Evolutionary conservation across 2,888 invertebrate species (phyloP), one percentile per base, ranked within the genome.

Genomic region (Volucella zonaria): DNA sequence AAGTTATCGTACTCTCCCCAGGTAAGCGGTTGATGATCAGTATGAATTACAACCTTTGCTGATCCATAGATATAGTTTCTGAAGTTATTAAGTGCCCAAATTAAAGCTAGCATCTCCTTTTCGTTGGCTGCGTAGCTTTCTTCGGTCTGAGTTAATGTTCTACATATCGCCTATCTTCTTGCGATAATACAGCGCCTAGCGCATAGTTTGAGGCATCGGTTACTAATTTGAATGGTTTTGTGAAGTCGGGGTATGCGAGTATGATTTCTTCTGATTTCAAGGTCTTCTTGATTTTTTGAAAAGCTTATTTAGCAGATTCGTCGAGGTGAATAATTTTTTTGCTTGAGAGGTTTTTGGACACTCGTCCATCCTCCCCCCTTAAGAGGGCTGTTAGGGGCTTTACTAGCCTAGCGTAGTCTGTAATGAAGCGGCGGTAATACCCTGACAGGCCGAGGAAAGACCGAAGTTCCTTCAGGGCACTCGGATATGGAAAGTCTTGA

Each of bases 291-390:
- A 45, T 45, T n/a, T 45, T 45, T 45, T 45, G 45, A 45, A 45
- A 45, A 12, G 45, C 12, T 45, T 45, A 3, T 45, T 45, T 45
- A 12, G 0, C 45, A n/a, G 45, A 45, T 12, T 45, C 0, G 45
- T 12, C 12, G 45, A 45, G 12, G 45, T 45, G 45, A n/a, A 45
- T 45, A n/a, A 12, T 45, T 45, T 10, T 8, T 12, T 45, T 45
- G 45, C 12, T 71, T 2, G 71, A 71, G 14, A 23, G 14, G 49
- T 59, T 59, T 66, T 66, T 61, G 18, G 62, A 52, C 40, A 40
- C 8, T 15, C 59, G 51, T 40, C 77, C 62, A 23, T 52, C 70
- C 31, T 77, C 70, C 52, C 77, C 23, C 31, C 31, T 31, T 31
- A 31, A 31, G 31, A 31, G 31, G 6, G 31, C 6, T 31, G 31